Evolutionary conservation across 2,888 invertebrate species (phyloP), one percentile per base, ranked within the genome.

Genomic region (Choristoneura rosaceana): DNA sequence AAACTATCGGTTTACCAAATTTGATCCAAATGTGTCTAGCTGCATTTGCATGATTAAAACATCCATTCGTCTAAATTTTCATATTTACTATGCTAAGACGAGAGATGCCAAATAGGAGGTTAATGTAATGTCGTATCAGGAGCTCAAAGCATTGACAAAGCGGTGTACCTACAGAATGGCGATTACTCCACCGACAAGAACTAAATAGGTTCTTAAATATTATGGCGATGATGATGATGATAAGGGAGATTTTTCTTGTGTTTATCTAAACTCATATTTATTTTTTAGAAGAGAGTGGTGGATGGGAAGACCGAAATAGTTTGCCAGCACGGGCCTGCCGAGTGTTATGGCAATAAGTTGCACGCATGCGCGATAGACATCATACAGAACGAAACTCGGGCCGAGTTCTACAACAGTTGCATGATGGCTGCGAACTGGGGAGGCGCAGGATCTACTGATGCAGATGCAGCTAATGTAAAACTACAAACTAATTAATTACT

Each of bases 261-360:
- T 2, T 47, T n/a, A 4, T n/a, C 47, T 47, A 47, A n/a, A n/a
- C n/a, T 5, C 9, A 9, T 17, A 52, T 52, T 9, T 55, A 3
- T 25, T 55, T 25, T 25, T 25, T 55, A 55, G 55, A 55, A 55
- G n/a, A 25, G 9, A 4, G 55, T 55, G 4, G 25, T 55, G 12
- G 25, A 55, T 12, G 67, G 67, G 2, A 67, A 58, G 15, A 67
- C 55, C 15, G 55, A 60, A 14, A 65, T 69, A 52, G 41, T 90
- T 25, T 98, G 98, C 83, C 98, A 98, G 83, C 98, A 98, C 86
- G 97, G 96, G 0, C 84, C 86, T 3, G 80, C 89, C 0, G 97
- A 98, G 87, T 98, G 98, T 83, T 95, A 96, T 78, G 97, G 96
- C 0, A 98, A 98, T 87, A 97, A 95, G 80, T 94, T 97, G 71